These are phyloP conservation scores for Agelaius phoeniceus DNA, from an alignment of 2,113 vertebrate species.

Conservation along the genomic window DNA sequence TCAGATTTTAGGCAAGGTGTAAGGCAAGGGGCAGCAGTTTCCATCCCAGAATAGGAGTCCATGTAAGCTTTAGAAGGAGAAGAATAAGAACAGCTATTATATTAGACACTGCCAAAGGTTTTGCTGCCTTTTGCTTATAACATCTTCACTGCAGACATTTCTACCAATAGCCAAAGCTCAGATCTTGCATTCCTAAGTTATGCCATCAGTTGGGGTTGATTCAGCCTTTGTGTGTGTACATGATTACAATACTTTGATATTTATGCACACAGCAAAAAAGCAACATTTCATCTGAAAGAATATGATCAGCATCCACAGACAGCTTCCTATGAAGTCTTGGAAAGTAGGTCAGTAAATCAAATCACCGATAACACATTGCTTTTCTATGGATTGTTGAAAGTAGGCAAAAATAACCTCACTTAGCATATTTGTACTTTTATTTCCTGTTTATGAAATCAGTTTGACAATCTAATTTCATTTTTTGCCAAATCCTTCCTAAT, in stretches of 20 bases:
- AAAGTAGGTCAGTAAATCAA: conserved; percentile 35
- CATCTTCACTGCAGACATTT: neutral
- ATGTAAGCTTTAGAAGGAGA: neutral
- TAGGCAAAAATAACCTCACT: neutral
- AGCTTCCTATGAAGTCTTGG: neutral
- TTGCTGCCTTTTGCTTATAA: neutral
- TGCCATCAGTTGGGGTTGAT: neutral
- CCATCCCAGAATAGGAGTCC: neutral
- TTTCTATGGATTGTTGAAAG: conserved; percentile 11
- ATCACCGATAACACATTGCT: neutral
- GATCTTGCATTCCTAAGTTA: neutral
- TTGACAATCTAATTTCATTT: neutral
- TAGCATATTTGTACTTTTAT: neutral
- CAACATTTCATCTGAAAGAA: conserved; percentile 3
- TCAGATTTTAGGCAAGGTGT: neutral
- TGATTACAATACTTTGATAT: neutral
- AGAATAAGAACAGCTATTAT: neutral
- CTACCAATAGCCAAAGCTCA: neutral
- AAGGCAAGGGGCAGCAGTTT: neutral
- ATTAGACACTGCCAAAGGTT: neutral
- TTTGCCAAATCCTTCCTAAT: neutral
- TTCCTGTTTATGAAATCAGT: neutral
- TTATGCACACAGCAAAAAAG: neutral
- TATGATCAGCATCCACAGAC: neutral
- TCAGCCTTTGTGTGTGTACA: neutral